These are phyloP conservation scores for Habropoda laboriosa DNA, from an alignment of 1,140 invertebrate species.

Conservation along the genomic window DNA sequence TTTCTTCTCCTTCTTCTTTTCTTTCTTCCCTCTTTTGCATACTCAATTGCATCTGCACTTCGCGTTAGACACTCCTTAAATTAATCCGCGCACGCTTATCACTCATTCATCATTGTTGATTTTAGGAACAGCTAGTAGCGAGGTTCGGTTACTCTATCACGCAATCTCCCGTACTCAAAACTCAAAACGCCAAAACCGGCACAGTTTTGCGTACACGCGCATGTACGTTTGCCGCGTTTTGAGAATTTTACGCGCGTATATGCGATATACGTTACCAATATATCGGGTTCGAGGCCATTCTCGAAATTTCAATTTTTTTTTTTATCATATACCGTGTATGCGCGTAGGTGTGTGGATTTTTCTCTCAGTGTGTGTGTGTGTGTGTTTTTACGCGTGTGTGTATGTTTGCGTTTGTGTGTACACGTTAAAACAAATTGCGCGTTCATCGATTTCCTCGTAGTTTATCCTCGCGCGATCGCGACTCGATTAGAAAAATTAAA, in stretches of 20 bases:
- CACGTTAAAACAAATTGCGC: slow-evolving; percentile 8
- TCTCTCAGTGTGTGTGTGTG: neutral
- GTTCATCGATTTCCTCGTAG: slow-evolving; percentile 22
- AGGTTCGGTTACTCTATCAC: slow-evolving; percentile 82
- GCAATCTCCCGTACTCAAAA: slow-evolving; percentile 79
- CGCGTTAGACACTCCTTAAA: slow-evolving; percentile 75
- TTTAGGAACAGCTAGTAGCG: slow-evolving; percentile 82
- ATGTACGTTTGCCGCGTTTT: slow-evolving; percentile 76
- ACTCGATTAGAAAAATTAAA: slow-evolving; percentile 57
- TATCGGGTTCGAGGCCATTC: slow-evolving; percentile 39
- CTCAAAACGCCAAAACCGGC: slow-evolving; percentile 74
- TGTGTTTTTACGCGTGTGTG: neutral
- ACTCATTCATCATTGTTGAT: slow-evolving; percentile 80
- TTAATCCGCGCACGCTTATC: slow-evolving; percentile 76
- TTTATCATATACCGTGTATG: slow-evolving; percentile 14
- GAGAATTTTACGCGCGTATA: slow-evolving; percentile 53
- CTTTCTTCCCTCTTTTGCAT: too few species aligned
- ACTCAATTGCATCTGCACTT: slow-evolving; percentile 28
- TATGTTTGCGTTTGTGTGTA: slow-evolving; percentile 21
- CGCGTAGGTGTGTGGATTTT: neutral
- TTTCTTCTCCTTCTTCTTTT: too few species aligned
- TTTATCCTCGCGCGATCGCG: slow-evolving; percentile 9
- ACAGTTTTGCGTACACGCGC: slow-evolving; percentile 75
- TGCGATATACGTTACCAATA: slow-evolving; percentile 32
- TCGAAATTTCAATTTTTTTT: slow-evolving; percentile 37